phyloP scores from a whole-genome alignment of 1,140 invertebrate genomes.

The Parasteatoda tepidariorum region DNA sequence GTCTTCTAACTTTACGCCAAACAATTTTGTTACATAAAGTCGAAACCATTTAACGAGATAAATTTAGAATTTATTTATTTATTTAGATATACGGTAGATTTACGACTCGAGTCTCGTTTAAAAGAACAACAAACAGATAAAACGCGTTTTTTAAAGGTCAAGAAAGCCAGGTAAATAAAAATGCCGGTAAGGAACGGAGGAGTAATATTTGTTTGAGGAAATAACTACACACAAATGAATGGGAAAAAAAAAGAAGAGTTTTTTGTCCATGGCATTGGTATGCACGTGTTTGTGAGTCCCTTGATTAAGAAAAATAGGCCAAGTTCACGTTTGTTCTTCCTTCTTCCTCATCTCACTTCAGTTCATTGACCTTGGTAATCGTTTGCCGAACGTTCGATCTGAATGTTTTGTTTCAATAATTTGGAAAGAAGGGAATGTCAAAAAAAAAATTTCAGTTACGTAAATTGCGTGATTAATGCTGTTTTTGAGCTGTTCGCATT shows the following conservation, averaged over 20 bases:
- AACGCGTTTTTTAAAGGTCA: conserved; percentile 9
- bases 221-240: conserved; percentile 8
- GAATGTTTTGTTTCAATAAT: neutral
- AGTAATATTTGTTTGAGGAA: conserved; percentile 35
- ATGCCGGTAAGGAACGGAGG: neutral
- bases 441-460: too few relatives aligned
- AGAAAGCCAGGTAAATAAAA: neutral
- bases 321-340: conserved; percentile 50
- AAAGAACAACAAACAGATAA: neutral
- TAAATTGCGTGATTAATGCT: too few relatives aligned
- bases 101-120: neutral
- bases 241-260: conserved; percentile 10
- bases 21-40: too few relatives aligned
- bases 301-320: conserved; percentile 40
- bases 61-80: too few relatives aligned
- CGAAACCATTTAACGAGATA: too few relatives aligned
- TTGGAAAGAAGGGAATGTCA: too few relatives aligned
- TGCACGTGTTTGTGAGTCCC: conserved; percentile 44
- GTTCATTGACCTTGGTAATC: conserved; percentile 38
- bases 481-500: too few relatives aligned
- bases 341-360: conserved; percentile 51
- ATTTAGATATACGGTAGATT: neutral
- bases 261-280: conserved; percentile 46
- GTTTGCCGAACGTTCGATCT: neutral
- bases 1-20: too few relatives aligned